A percentile compares a stretch with the other conserved stretches of the same genome.
Evolutionary conservation across 2,797 vertebrate genomes (phyloP).

Genomic region (Halcyon smyrnensis): DNA sequence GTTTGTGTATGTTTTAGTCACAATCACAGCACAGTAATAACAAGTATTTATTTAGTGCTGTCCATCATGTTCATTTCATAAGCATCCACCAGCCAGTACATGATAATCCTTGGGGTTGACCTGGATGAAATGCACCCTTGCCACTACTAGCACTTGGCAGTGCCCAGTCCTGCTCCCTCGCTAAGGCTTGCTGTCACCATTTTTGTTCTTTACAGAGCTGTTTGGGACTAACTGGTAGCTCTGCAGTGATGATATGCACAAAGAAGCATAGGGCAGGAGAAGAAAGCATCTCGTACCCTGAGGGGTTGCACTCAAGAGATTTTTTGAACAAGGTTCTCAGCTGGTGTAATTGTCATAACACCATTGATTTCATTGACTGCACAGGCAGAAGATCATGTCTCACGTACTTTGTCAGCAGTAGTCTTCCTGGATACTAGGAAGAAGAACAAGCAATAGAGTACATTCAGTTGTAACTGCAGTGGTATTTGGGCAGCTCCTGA

Average conservation of each 20-base stretch:
- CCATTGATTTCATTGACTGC: background rate
- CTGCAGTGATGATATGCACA: background rate
- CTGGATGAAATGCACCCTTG: background rate
- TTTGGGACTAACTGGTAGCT: background rate
- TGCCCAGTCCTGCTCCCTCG: background rate
- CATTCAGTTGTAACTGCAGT: background rate
- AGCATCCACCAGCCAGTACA: background rate
- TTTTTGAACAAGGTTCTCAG: background rate
- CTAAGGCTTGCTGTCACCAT: background rate
- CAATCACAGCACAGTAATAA: background rate
- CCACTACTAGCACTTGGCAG: background rate
- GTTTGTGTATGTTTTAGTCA: background rate
- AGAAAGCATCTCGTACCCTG: rapidly evolving
- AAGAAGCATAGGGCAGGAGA: background rate
- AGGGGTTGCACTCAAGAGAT: background rate
- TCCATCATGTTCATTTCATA: background rate
- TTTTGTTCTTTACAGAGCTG: background rate
- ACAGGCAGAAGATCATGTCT: background rate
- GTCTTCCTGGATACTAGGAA: background rate
- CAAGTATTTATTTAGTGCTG: background rate
- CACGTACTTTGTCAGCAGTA: background rate
- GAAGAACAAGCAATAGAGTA: background rate
- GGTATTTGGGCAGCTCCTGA: background rate
- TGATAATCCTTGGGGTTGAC: background rate
- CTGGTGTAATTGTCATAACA: background rate